Evolutionary conservation across 2,888 invertebrate species (phyloP), one percentile per base, ranked within the genome.

Genomic region (Odontocerum albicorne): DNA sequence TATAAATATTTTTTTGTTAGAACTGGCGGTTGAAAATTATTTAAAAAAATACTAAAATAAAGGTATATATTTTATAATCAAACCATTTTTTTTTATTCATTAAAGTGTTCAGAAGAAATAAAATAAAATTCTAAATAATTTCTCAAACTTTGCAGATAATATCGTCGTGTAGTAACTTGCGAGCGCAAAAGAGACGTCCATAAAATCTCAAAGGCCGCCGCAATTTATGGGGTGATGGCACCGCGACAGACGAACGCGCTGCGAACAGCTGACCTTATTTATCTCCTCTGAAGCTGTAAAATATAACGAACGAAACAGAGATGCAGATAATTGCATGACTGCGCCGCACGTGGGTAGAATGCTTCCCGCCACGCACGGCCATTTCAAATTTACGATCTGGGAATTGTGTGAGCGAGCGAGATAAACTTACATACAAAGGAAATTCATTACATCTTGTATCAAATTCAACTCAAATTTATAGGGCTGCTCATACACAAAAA

Each of bases 371-470:
- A 77, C 76, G 77, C 77, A 77, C 77, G 78, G 78, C 78, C 77
- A 76, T 78, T 78, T 78, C 78, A 70, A 77, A 78, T 78, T 78
- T 78, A 78, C 78, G 78, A 78, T 71, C 78, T 78, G 78, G 78
- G 78, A 78, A 78, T 76, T 78, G 76, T 73, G 74, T 72, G 78
- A 74, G 73, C 71, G 77, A 78, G 67, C 67, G 76, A 71, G 78
- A 78, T 31, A 40, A 39, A 22, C 49, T 17, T 21, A 32, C 31
- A 20, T 42, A 33, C 42, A 32, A 22, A 42, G 50, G 27, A 50
- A 43, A 50, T 50, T 43, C 45, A 53, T 45, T 12, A 40, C 27
- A 7, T n/a, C n/a, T 16, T 40, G 21, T 20, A 40, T 16, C 40
- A 40, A n/a, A 21, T 40, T 40, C 13, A 40, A 40, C 13, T 16